A percentile compares a stretch with the other conserved stretches of the same genome.
These are phyloP conservation scores for Eustalomyia histrio DNA, from an alignment of 2,888 invertebrate species.

Conservation along the genomic window DNA sequence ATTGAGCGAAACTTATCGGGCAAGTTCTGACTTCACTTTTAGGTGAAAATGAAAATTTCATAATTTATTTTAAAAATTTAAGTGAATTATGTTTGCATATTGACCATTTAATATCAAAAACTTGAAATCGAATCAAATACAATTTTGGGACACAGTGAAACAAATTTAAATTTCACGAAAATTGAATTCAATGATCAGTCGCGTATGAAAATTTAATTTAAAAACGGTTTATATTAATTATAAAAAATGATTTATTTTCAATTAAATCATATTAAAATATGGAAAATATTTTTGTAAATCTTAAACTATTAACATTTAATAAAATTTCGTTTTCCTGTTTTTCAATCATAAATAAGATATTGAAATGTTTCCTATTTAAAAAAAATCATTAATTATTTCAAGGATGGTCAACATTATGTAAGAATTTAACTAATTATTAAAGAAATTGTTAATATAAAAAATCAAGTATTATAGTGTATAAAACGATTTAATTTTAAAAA, in stretches of 20 bases:
- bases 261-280: slow-evolving; percentile 1
- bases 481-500: neutral
- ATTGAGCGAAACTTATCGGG: no score
- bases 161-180: no score
- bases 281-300: neutral
- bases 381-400: neutral
- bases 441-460: slow-evolving; percentile 53
- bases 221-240: no score
- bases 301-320: neutral
- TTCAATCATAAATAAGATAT: neutral
- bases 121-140: no score
- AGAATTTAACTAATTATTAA: slow-evolving; percentile 32
- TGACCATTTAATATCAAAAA: no score
- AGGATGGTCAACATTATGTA: neutral
- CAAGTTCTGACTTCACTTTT: no score
- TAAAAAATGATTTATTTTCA: neutral
- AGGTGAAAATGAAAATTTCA: no score
- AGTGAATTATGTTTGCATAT: no score
- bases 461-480: neutral
- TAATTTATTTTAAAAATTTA: no score
- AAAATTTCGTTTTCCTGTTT: neutral
- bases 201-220: no score
- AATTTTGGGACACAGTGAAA: no score
- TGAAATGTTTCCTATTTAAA: neutral
- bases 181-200: no score